phyloP scores from a whole-genome alignment of 2,113 vertebrate species.

The Columba janthina region DNA sequence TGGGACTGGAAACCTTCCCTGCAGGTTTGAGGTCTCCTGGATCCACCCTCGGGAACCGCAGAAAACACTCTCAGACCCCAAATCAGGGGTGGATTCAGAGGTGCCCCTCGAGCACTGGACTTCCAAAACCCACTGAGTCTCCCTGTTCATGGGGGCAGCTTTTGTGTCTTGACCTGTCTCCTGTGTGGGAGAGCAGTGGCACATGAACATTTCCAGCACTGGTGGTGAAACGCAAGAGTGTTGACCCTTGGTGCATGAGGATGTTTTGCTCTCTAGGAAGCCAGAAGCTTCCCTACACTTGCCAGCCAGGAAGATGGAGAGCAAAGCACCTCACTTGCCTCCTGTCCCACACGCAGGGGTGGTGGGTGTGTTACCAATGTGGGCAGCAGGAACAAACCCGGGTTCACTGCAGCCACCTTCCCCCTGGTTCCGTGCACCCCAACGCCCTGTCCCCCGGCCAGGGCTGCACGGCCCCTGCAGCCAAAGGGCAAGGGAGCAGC shows the following conservation, averaged over 20 bases:
- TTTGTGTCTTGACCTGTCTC: accelerated
- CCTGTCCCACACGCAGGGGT: neutral
- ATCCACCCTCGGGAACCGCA: neutral
- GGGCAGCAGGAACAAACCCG: neutral
- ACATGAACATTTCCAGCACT: neutral
- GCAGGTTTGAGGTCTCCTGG: neutral
- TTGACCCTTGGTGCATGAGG: neutral
- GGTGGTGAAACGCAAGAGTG: neutral
- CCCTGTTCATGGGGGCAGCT: neutral
- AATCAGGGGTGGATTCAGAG: neutral
- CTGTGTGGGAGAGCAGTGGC: accelerated
- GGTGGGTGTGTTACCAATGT: accelerated
- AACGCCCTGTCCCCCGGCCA: neutral
- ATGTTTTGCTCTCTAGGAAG: neutral
- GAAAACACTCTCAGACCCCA: neutral
- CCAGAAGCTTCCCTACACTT: neutral
- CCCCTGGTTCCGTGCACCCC: neutral
- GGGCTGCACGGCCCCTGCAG: neutral
- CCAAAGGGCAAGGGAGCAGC: neutral
- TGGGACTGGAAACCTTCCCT: neutral
- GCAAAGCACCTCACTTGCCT: neutral
- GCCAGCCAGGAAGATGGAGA: neutral
- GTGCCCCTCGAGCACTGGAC: neutral
- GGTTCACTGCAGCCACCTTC: neutral
- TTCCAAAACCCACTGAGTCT: neutral